Percentiles rank a stretch among this genome's conserved stretches.
Conservation (phyloP, 2,113 vertebrate species). For the Microcebus ravelobensis region DNA sequence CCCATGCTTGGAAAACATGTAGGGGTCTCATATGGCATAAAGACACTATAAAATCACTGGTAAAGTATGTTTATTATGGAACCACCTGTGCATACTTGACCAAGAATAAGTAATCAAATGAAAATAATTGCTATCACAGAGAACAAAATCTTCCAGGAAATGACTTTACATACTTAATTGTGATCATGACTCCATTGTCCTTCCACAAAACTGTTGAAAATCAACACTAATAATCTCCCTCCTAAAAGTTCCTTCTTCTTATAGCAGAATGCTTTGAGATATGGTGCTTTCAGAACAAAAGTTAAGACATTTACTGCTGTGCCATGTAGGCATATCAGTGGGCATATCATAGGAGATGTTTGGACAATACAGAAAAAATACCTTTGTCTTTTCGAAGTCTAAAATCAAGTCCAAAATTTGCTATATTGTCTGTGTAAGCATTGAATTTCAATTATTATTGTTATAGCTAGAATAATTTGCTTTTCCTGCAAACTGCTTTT, state of each 20-base stretch:
- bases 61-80: slow-evolving; percentile 34
- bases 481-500: slow-evolving; percentile 15
- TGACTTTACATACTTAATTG: not conserved
- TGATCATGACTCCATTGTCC: not conserved
- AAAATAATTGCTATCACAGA: slow-evolving; percentile 13
- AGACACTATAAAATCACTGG: slow-evolving; percentile 3
- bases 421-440: not conserved
- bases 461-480: not conserved
- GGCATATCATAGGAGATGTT: not conserved
- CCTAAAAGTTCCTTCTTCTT: slow-evolving; percentile 3
- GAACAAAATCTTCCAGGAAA: slow-evolving; percentile 43
- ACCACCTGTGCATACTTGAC: not conserved
- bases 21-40: not conserved
- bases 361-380: not conserved
- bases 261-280: not conserved
- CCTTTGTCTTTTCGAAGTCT: not conserved
- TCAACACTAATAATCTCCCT: not conserved
- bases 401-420: not conserved
- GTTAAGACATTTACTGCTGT: not conserved
- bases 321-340: not conserved
- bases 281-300: not conserved
- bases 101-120: slow-evolving; percentile 4
- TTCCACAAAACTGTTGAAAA: slow-evolving; percentile 43
- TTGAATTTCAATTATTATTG: not conserved
- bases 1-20: not conserved